These are phyloP conservation scores for Semnopithecus entellus DNA, from an alignment of 2,113 vertebrate species.

Conservation along the genomic window DNA sequence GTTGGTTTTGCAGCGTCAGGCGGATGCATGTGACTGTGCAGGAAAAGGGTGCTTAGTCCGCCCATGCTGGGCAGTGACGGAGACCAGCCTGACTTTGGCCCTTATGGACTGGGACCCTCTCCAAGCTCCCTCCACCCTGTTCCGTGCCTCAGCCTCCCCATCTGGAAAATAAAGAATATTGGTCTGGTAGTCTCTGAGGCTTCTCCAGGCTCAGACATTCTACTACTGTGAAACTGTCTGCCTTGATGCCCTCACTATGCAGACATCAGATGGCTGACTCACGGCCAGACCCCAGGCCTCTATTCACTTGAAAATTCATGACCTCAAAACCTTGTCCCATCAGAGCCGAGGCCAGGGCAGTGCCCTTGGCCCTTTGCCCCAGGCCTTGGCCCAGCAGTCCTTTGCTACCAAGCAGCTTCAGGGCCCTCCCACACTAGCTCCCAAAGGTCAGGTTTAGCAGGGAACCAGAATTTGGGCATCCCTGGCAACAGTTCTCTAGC, in stretches of 20 bases:
- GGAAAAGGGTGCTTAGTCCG: neutral
- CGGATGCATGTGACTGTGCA: neutral
- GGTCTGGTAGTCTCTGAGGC: neutral
- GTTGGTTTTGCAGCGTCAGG: neutral
- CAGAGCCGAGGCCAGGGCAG: neutral
- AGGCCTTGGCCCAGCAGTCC: neutral
- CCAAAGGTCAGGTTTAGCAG: neutral
- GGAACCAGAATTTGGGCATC: rapidly evolving
- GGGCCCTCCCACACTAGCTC: neutral
- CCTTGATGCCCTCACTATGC: too few relatives aligned
- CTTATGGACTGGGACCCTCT: neutral
- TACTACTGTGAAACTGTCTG: neutral
- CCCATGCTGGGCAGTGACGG: too few relatives aligned
- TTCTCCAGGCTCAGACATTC: neutral
- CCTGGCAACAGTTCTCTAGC: neutral
- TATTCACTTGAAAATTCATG: neutral
- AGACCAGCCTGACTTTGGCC: neutral
- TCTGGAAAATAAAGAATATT: neutral
- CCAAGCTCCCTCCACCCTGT: too few relatives aligned
- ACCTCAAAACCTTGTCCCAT: neutral
- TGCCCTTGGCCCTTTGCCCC: neutral
- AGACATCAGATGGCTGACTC: neutral
- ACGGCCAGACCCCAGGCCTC: neutral
- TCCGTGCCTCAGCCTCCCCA: neutral
- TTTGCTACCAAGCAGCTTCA: neutral